Evolutionary conservation across 37 sponge, comb jelly and placozoan species (phyloP), one percentile per base, ranked within the genome.

Genomic region (Halisarca cf. caerulea): DNA sequence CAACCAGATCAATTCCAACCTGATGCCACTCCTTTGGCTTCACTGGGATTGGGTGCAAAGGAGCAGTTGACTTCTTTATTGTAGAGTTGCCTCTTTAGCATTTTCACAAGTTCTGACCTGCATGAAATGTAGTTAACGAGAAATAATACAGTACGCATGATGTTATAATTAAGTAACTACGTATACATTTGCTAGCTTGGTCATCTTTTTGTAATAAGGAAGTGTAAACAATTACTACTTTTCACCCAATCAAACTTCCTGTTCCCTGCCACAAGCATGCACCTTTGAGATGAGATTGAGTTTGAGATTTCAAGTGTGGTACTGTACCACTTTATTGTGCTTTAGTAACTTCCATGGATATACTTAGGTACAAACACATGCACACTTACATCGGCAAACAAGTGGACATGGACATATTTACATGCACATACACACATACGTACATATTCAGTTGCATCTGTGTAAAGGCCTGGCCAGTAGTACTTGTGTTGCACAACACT

Each of bases 1-100:
- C 82, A 34, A 87, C 45, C 14, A 87, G 45, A 58, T 87, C 82
- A 59, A 87, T 81, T 4, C 87, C 87, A 15, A 87, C 60, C 43
- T 86, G 87, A 18, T 69, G 11, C 87, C 87, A 86, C 21, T 24
- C 73, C 53, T 81, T 34, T 38, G 24, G 32, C 37, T 68, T 69
- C 7, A 86, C 81, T 35, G 81, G 81, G 37, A 86, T 80, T 1
- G 87, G 82, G 40, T 71, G 73, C n/a, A 87, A 43, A 15, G 86
- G 54, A 27, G 36, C 75, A 55, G 51, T 17, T 27, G 74, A 24
- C 35, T 80, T 79, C 57, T 66, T 25, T 21, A 85, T 11, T 51
- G 59, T 85, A 8, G 44, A 47, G 15, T 78, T 85, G 34, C 71
- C 3, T 40, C 74, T 4, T 58, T 81, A 58, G 42, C 80, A 79